Percentiles rank a stretch among this genome's conserved stretches.
Evolutionary conservation across 2,113 vertebrate species (phyloP).

Genomic region (Sinocyclocheilus anophthalmus): DNA sequence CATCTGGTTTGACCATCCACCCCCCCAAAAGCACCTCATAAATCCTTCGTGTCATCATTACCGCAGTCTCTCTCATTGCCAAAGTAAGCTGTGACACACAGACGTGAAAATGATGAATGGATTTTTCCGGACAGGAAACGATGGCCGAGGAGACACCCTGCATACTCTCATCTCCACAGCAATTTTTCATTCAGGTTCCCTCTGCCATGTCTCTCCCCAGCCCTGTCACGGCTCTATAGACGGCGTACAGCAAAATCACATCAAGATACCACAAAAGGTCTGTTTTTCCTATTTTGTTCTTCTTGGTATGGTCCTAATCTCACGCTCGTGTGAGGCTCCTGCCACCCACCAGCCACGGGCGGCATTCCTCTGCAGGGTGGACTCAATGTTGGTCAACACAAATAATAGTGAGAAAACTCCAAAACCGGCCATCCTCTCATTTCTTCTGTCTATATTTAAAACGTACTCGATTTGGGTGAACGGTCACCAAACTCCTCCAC

Average conservation of each 20-base stretch:
- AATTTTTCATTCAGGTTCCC: slow-evolving; percentile 69
- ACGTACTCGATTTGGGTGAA: slow-evolving; percentile 3
- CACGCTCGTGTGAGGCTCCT: slow-evolving; percentile 1
- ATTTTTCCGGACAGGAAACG: slow-evolving; percentile 75
- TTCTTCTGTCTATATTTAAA: slow-evolving; percentile 49
- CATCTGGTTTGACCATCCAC: slow-evolving; percentile 79
- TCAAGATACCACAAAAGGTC: slow-evolving; percentile 44
- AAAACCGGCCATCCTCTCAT: slow-evolving; percentile 29
- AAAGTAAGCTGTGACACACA: slow-evolving; percentile 73
- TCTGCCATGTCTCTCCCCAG: slow-evolving; percentile 61
- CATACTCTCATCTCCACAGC: slow-evolving; percentile 69
- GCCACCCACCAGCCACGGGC: not conserved
- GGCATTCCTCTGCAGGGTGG: slow-evolving; percentile 44
- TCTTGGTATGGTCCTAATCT: slow-evolving; percentile 19
- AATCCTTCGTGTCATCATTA: slow-evolving; percentile 76
- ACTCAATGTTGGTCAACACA: slow-evolving; percentile 38
- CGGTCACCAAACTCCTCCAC: not conserved
- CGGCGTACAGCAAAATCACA: slow-evolving; percentile 48
- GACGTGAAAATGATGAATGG: slow-evolving; percentile 79
- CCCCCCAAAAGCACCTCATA: slow-evolving; percentile 72
- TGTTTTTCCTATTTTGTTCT: slow-evolving; percentile 29
- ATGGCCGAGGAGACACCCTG: slow-evolving; percentile 69
- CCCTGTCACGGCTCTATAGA: slow-evolving; percentile 53
- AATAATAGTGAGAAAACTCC: slow-evolving; percentile 49
- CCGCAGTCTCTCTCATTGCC: slow-evolving; percentile 72